Evolutionary conservation across 2,888 invertebrate species (phyloP), one percentile per base, ranked within the genome.

Genomic region (Camptogramma bilineatum): DNA sequence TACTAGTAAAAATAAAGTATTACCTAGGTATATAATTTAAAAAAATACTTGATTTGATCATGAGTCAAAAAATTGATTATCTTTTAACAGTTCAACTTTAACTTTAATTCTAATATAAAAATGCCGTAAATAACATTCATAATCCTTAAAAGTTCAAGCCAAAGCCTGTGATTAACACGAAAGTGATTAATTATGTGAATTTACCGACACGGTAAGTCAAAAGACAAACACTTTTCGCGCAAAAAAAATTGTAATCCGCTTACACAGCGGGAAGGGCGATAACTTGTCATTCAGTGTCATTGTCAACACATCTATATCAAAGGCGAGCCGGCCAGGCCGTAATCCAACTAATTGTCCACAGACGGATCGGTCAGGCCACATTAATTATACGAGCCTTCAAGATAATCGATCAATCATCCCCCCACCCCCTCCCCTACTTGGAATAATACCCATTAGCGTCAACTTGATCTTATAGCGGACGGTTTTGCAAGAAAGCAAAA

Each of bases 351-450:
- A 81, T 82, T 82, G 83, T 83, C 77, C 73, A 68, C 73, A 77
- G 76, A 72, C 73, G 71, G 73, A 77, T 76, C 79, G 80, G 81
- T 79, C 82, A 82, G 79, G 72, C 72, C 78, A 81, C 88, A 85
- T 88, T 88, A 89, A 88, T 89, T 89, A 88, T 81, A 83, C 75
- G 73, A 77, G 76, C 73, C 77, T 80, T 76, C 75, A 70, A 76
- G 79, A 73, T 76, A 79, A 82, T 80, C 80, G 83, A 89, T 90
- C 87, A 87, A 88, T 90, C 88, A 87, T 77, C 70, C 71, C 67
- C 70, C 75, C 72, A 60, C 54, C 69, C 56, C 56, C 44, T 68
- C 68, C 56, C 57, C 42, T 69, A 66, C 69, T 70, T 73, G 68
- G 69, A 77, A 83, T 81, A 81, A 80, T 77, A 73, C 75, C 79